These are phyloP conservation scores for Shinisaurus crocodilurus DNA, from an alignment of 2,113 vertebrate genomes.

Conservation along the genomic window DNA sequence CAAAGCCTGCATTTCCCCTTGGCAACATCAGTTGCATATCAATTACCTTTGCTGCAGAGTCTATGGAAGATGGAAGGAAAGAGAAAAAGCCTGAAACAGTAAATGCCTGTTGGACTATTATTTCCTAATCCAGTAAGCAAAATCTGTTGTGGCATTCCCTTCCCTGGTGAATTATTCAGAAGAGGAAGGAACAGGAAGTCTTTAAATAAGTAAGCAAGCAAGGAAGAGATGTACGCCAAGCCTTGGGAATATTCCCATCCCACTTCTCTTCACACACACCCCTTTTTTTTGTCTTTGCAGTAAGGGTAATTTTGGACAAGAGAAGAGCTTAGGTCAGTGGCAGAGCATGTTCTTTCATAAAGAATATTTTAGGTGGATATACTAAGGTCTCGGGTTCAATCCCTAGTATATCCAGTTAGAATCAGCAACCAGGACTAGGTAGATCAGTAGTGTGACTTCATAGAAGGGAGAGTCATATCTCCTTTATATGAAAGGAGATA, in stretches of 20 bases:
- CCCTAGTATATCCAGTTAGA: too few species aligned
- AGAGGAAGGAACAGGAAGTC: neutral
- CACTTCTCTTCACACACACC: neutral
- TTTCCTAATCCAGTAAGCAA: neutral
- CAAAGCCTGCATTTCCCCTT: neutral
- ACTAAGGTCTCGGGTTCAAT: neutral
- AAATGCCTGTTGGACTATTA: neutral
- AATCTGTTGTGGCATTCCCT: neutral
- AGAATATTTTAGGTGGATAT: neutral
- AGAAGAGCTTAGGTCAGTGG: neutral
- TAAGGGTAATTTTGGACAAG: neutral
- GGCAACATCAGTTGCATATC: neutral
- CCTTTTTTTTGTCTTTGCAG: neutral
- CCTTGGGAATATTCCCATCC: neutral
- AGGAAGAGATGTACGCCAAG: neutral
- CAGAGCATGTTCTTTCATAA: neutral
- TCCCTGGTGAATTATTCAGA: neutral
- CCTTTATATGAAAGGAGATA: too few species aligned
- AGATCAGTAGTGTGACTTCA: too few species aligned
- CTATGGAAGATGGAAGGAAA: neutral
- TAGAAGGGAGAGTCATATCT: too few species aligned
- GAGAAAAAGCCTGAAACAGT: neutral
- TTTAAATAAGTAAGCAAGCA: neutral
- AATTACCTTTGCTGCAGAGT: too few species aligned
- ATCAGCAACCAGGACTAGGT: too few species aligned